Conservation (phyloP, 2,113 vertebrate genomes). For the Gobio gobio region DNA sequence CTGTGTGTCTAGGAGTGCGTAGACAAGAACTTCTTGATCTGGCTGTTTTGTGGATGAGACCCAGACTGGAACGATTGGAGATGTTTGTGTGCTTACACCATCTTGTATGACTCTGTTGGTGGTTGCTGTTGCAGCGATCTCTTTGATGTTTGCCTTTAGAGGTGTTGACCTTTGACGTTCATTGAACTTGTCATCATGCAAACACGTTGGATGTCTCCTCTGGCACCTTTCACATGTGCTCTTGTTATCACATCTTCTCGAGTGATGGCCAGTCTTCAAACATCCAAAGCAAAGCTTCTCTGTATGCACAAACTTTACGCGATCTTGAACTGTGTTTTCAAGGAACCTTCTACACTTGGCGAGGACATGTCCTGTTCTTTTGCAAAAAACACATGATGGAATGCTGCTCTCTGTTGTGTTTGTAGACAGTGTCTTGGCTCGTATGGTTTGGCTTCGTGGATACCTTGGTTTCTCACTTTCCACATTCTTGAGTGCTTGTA, state of each 20-base stretch:
- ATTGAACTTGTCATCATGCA: constrained; percentile 43
- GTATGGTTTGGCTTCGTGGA: no score
- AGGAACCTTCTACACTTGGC: constrained; percentile 36
- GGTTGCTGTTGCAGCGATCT: no score
- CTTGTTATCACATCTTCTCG: constrained; percentile 27
- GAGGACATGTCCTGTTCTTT: constrained; percentile 33
- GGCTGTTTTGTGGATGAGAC: no score
- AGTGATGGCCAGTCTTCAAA: constrained; percentile 33
- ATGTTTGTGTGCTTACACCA: no score
- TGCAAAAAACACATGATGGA: constrained; percentile 39
- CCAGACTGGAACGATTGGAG: no score
- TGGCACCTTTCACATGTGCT: constrained; percentile 47
- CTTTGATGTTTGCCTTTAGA: no score
- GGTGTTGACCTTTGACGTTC: neutral
- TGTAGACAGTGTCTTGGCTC: no score
- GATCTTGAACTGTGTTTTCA: constrained; percentile 40
- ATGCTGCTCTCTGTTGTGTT: constrained; percentile 11
- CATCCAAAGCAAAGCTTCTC: constrained; percentile 53
- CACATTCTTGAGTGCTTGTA: no score
- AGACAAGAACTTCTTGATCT: no score
- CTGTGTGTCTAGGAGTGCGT: no score
- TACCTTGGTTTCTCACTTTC: no score
- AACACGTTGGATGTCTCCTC: constrained; percentile 39
- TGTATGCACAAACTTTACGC: constrained; percentile 36
- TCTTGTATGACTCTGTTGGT: no score